Percentiles rank a stretch among this genome's conserved stretches.
Evolutionary conservation across 2,797 vertebrate species (phyloP).

Genomic region (Anguilla megastoma): DNA sequence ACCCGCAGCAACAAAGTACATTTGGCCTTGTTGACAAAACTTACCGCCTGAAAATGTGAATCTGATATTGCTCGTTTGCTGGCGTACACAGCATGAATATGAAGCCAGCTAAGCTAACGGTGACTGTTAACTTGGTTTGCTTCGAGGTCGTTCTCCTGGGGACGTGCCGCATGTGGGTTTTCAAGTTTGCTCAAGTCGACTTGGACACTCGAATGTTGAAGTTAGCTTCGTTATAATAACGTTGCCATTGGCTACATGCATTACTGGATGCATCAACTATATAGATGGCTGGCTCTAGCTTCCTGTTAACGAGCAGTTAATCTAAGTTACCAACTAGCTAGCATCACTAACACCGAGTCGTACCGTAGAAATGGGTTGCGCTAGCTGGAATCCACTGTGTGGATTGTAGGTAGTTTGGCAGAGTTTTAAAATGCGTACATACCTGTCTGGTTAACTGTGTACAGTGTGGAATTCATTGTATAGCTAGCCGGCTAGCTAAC

Average conservation of each 20-base stretch:
- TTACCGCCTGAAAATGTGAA: neutral
- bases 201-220: neutral
- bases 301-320: neutral
- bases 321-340: neutral
- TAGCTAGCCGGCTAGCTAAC: neutral
- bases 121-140: neutral
- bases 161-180: neutral
- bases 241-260: neutral
- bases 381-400: neutral
- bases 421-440: neutral
- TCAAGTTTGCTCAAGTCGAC: neutral
- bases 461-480: neutral
- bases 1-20: neutral
- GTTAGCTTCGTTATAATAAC: neutral
- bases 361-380: neutral
- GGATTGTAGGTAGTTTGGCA: neutral
- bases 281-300: neutral
- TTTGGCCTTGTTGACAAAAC: constrained; percentile 10
- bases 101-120: neutral
- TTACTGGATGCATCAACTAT: neutral
- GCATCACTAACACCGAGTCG: neutral
- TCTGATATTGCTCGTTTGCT: neutral
- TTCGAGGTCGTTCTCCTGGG: neutral
- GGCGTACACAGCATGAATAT: neutral
- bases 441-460: neutral